phyloP scores from a whole-genome alignment of 2,888 invertebrate genomes.

The Drosophila anceps region DNA sequence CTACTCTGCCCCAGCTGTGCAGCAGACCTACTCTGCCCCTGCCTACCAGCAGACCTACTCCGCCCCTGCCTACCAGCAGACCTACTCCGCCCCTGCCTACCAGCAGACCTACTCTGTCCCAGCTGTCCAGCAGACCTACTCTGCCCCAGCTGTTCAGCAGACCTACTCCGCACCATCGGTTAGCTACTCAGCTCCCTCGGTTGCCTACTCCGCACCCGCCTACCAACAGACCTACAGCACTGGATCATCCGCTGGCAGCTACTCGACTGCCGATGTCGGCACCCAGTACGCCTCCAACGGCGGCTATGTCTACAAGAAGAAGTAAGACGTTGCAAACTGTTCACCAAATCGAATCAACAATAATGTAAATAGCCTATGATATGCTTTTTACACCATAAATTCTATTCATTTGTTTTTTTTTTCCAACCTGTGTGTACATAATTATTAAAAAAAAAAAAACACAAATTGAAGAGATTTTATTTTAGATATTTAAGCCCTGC shows the following conservation, averaged over 20 bases:
- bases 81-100: conserved; percentile 54
- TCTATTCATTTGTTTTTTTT: conserved; percentile 34
- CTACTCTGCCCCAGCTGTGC: conserved; percentile 17
- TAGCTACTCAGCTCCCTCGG: conserved; percentile 11
- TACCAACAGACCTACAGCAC: conserved; percentile 47
- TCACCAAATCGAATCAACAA: conserved; percentile 49
- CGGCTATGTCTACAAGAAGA: conserved; percentile 83
- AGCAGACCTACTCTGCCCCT: conserved; percentile 20
- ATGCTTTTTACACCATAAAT: conserved; percentile 36
- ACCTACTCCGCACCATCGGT: conserved; percentile 51
- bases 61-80: conserved; percentile 51
- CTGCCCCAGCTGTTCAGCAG: conserved; percentile 48
- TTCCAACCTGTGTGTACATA: conserved; percentile 29
- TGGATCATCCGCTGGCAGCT: conserved; percentile 59
- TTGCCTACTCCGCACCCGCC: conserved; percentile 46
- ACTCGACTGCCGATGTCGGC: conserved; percentile 66
- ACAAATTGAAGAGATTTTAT: background rate
- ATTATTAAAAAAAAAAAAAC: conserved; percentile 36
- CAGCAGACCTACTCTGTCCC: conserved; percentile 48
- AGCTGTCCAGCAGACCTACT: conserved; percentile 54
- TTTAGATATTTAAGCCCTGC: conserved; percentile 1
- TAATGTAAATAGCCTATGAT: conserved; percentile 26
- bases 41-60: conserved; percentile 47
- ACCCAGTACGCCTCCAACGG: conserved; percentile 84
- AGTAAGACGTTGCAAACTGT: conserved; percentile 67